A percentile compares a stretch with the other conserved stretches of the same genome.
phyloP scores from a whole-genome alignment of 1,140 invertebrate genomes.

The Diploscapter pachys region DNA sequence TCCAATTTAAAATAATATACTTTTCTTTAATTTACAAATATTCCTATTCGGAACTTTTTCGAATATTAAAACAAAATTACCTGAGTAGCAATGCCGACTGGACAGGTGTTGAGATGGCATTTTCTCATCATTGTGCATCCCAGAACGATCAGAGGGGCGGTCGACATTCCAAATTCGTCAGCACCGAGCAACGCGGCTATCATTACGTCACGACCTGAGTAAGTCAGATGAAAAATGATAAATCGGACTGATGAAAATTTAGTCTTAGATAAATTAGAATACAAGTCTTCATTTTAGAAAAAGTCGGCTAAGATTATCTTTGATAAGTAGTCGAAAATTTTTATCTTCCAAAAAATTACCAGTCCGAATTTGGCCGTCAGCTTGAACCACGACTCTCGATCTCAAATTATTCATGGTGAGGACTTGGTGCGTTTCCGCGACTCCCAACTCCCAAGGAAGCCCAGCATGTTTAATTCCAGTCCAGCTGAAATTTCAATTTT shows the following conservation, averaged over 20 bases:
- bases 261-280: too few species aligned
- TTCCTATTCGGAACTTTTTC: neutral
- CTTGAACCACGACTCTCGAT: constrained; percentile 88
- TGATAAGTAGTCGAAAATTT: too few species aligned
- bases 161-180: constrained; percentile 91
- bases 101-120: constrained; percentile 98
- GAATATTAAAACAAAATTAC: constrained; percentile 29
- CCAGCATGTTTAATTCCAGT: constrained; percentile 88
- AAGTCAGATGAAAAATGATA: neutral
- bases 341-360: constrained; percentile 44
- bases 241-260: neutral
- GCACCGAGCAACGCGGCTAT: constrained; percentile 90
- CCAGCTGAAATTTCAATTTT: constrained; percentile 74
- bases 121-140: constrained; percentile 99
- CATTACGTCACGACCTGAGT: constrained; percentile 80
- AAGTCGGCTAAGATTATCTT: too few species aligned
- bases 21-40: neutral
- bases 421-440: constrained; percentile 92
- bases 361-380: constrained; percentile 86
- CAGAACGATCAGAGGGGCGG: constrained; percentile 91
- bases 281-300: too few species aligned
- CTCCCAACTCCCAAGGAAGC: constrained; percentile 92
- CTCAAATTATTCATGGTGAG: constrained; percentile 90
- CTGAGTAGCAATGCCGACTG: constrained; percentile 92
- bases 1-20: neutral